phyloP scores from a whole-genome alignment of 2,113 vertebrate species.

The Kryptolebias marmoratus region DNA sequence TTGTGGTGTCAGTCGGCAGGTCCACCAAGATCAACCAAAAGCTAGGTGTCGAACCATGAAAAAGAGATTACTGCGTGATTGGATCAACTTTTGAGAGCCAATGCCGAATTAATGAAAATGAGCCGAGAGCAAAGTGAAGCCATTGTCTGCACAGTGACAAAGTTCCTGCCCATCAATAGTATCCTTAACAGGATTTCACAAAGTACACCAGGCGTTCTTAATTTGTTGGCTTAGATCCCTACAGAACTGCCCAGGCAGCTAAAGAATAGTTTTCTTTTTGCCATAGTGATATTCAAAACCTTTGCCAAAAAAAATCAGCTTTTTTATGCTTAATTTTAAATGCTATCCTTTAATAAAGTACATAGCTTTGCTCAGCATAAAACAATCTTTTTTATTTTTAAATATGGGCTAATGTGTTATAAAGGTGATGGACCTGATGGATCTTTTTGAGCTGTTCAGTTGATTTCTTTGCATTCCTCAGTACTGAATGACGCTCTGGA shows the following conservation, averaged over 20 bases:
- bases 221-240: conserved; percentile 68
- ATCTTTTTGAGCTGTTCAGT: conserved; percentile 52
- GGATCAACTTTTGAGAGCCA: conserved; percentile 77
- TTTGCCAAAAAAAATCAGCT: conserved; percentile 8
- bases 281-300: conserved; percentile 37
- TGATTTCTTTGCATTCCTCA: conserved; percentile 70
- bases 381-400: not conserved
- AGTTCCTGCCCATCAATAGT: conserved; percentile 67
- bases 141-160: conserved; percentile 71
- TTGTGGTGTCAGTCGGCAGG: conserved; percentile 47
- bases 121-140: conserved; percentile 64
- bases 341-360: conserved; percentile 21
- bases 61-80: conserved; percentile 71
- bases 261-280: conserved; percentile 44
- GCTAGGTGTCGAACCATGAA: conserved; percentile 69
- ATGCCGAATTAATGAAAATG: conserved; percentile 80
- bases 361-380: too few species aligned
- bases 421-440: conserved; percentile 42
- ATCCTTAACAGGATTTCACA: conserved; percentile 77
- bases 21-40: conserved; percentile 58
- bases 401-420: conserved; percentile 48
- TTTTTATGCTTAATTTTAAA: conserved; percentile 31
- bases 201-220: conserved; percentile 72
- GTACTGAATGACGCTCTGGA: conserved; percentile 68
- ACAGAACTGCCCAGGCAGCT: conserved; percentile 55